phyloP scores from a whole-genome alignment of 2,113 vertebrate species.

The Suricata suricatta region DNA sequence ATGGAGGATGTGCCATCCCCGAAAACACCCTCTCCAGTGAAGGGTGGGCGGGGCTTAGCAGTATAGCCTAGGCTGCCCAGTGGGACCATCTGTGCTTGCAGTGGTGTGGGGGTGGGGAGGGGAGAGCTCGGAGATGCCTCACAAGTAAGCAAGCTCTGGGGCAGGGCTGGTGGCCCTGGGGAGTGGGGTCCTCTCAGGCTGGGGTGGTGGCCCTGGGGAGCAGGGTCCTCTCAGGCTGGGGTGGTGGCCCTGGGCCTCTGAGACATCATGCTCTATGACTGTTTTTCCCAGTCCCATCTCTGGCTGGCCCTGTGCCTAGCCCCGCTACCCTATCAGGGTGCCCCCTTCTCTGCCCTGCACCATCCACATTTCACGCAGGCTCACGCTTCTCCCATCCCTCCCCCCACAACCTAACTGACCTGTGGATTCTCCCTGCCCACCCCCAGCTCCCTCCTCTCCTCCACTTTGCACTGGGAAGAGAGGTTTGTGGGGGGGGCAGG shows the following conservation, averaged over 20 bases:
- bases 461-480: fast-evolving
- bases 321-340: neutral
- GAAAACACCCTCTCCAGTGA: neutral
- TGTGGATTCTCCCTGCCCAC: neutral
- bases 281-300: neutral
- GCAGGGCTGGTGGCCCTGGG: neutral
- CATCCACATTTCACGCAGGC: neutral
- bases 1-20: fast-evolving
- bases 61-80: no score
- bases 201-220: neutral
- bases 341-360: no score
- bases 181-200: neutral
- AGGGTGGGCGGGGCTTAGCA: neutral
- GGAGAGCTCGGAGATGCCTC: neutral
- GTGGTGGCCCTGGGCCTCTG: no score
- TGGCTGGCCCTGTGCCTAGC: neutral
- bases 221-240: neutral
- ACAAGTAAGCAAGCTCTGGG: neutral
- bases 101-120: no score
- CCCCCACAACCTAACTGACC: neutral
- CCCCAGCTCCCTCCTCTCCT: neutral
- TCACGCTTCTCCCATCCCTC: neutral
- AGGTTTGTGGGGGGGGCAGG: no score
- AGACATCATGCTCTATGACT: neutral
- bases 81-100: no score